phyloP scores from a whole-genome alignment of 1,140 invertebrate species.

The Eumaeus atala region DNA sequence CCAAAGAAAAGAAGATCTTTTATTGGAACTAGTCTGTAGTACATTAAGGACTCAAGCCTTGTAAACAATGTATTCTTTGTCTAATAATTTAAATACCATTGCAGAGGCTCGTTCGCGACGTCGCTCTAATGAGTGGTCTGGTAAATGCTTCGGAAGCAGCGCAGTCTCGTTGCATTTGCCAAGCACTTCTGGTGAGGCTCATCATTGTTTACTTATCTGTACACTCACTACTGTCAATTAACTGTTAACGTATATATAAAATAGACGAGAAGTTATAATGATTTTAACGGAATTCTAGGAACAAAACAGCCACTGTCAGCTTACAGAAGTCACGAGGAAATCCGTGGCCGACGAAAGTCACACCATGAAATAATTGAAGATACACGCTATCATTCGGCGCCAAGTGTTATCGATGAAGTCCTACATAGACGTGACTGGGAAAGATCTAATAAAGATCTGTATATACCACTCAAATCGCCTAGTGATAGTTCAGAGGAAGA shows the following conservation, averaged over 20 bases:
- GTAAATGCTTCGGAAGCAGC: conserved; percentile 41
- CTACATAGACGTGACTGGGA: conserved; percentile 62
- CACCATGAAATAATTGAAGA: conserved; percentile 36
- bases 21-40: too few relatives aligned
- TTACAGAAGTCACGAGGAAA: conserved; percentile 61
- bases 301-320: conserved; percentile 48
- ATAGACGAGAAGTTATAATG: too few relatives aligned
- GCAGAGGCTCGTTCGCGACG: conserved; percentile 35
- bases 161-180: conserved; percentile 51
- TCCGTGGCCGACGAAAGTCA: conserved; percentile 42
- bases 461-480: conserved; percentile 47
- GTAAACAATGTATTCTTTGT: too few relatives aligned
- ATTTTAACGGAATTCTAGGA: conserved; percentile 28
- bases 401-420: conserved; percentile 60
- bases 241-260: too few relatives aligned
- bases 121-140: conserved; percentile 36
- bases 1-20: too few relatives aligned
- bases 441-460: conserved; percentile 48
- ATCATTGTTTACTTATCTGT: background rate
- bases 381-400: conserved; percentile 56
- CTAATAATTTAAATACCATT: too few relatives aligned
- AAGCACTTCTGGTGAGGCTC: conserved; percentile 45
- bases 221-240: too few relatives aligned
- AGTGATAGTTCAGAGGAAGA: conserved; percentile 5
- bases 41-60: too few relatives aligned